Base-by-base conservation (phyloP, 2,888 invertebrate genomes). In the Tricholauxania praeusta region DNA sequence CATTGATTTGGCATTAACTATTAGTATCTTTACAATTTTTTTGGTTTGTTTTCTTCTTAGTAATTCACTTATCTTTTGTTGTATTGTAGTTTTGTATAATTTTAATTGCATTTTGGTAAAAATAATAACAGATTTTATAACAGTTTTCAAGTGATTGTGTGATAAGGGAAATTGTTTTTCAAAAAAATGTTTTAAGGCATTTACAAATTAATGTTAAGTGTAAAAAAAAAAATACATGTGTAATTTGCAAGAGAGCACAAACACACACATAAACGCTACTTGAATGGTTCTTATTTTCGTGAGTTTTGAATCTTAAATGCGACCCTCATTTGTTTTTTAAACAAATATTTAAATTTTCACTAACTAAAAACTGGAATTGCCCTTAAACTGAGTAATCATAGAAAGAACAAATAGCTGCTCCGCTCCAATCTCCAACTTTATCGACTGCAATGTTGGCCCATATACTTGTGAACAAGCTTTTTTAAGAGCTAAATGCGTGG, bases 241-340 rank as follows among this genome's bases (percentile, higher is more conserved):
- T 79, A 80, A 81, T 78, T 80, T 80, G 80, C 80, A 80, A 82
- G 80, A 72, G 64, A 57, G 47, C 39, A 70, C 66, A 72, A 62
- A 70, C 49, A 57, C 65, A 71, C 74, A 47, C 48, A 71, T 32
- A 22, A 3, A 7, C 17, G 17, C 62, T 28, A 3, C 28, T 22
- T 12, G 14, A 0, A 47, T 60, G 39, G 39, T 39, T 39, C 39
- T 39, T 39, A 39, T 10, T 39, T 39, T 10, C 10, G 39, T 8
- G 10, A 39, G 10, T 39, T 39, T 39, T 10, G 39, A 39, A 8
- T 39, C 2, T 12, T 12, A 53, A 17, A 53, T 28, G 2, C 4
- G 2, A 22, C 22, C 22, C 53, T 52, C 53, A 1, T 7, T 15
- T 17, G 10, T 7, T 22, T 55, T 17, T 55, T n/a, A 3, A 53